These are phyloP conservation scores for Microcebus lehilahytsara DNA, from an alignment of 2,113 vertebrate genomes.

Conservation along the genomic window DNA sequence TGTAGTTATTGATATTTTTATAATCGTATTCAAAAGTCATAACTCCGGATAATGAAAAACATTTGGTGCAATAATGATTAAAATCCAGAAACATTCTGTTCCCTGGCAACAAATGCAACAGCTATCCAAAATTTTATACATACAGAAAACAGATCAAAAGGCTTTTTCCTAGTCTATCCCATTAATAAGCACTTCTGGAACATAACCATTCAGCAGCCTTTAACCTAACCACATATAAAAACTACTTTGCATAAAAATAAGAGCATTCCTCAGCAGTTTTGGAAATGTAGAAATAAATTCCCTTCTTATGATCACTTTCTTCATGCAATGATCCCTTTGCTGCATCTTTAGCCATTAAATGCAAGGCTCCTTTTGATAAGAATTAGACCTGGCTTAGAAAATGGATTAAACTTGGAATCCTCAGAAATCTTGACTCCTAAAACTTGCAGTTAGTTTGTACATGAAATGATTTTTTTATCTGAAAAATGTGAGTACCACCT, in stretches of 20 bases:
- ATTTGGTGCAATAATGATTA: neutral
- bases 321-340: neutral
- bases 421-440: neutral
- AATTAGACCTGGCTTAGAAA: neutral
- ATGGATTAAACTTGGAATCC: neutral
- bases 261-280: neutral
- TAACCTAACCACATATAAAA: neutral
- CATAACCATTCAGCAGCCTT: neutral
- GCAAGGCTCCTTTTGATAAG: neutral
- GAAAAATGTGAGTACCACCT: neutral
- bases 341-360: neutral
- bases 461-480: neutral
- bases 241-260: constrained; percentile 23
- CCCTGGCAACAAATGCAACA: neutral
- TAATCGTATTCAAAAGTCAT: neutral
- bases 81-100: constrained; percentile 25
- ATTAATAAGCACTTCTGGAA: neutral
- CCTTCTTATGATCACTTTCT: neutral
- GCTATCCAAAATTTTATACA: neutral
- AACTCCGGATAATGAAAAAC: neutral
- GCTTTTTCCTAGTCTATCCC: neutral
- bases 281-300: neutral
- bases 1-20: neutral
- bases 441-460: neutral
- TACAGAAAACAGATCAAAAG: neutral